These are phyloP conservation scores for Nothura maculosa DNA, from an alignment of 2,797 vertebrate species.

Conservation along the genomic window DNA sequence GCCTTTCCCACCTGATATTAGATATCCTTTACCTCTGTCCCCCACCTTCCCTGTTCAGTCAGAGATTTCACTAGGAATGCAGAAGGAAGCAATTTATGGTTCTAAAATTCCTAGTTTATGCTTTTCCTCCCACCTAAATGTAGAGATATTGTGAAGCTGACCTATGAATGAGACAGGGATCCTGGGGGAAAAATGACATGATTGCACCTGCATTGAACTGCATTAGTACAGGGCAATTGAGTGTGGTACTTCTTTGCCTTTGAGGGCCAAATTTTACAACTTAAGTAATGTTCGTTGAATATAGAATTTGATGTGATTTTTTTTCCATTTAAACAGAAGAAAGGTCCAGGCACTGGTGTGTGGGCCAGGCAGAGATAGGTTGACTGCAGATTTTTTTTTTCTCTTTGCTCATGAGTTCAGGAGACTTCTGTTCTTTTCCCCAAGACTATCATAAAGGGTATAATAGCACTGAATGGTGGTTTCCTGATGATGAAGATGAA, in stretches of 20 bases:
- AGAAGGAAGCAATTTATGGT: not conserved
- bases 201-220: not conserved
- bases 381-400: not conserved
- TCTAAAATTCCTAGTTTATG: not conserved
- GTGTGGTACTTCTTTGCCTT: not conserved
- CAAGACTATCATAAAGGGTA: not conserved
- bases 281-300: not conserved
- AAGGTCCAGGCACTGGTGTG: rapidly evolving
- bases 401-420: rapidly evolving
- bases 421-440: not conserved
- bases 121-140: not conserved
- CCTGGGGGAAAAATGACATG: rapidly evolving
- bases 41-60: not conserved
- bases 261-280: not conserved
- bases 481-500: not conserved
- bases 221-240: rapidly evolving
- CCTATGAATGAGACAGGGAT: not conserved
- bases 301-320: not conserved
- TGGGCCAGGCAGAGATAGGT: not conserved
- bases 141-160: not conserved
- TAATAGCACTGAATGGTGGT: not conserved
- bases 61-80: not conserved
- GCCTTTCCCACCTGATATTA: not conserved
- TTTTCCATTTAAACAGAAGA: not conserved
- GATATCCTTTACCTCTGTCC: not conserved